Percentiles rank a stretch among this genome's conserved stretches.
Evolutionary conservation across 2,888 invertebrate species (phyloP).

Genomic region (Acanthopleura granulata): DNA sequence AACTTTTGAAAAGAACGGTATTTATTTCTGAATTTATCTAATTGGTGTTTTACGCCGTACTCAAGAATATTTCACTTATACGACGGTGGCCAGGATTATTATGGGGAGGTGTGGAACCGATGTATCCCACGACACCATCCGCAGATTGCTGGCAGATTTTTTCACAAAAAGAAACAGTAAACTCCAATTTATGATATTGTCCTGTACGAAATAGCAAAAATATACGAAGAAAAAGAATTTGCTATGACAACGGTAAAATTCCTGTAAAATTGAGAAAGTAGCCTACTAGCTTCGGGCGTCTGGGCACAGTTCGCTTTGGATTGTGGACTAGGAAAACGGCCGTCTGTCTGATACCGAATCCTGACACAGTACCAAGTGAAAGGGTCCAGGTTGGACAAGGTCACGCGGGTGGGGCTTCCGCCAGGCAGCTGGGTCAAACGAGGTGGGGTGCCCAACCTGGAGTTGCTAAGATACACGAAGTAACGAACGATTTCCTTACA

Average conservation of each 20-base stretch:
- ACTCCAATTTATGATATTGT: too few species aligned
- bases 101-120: too few species aligned
- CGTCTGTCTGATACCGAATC: constrained; percentile 48
- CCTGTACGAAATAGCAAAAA: too few species aligned
- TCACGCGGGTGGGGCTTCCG: constrained; percentile 35
- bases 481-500: constrained; percentile 22
- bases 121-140: too few species aligned
- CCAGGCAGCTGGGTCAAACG: constrained; percentile 31
- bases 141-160: too few species aligned
- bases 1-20: too few species aligned
- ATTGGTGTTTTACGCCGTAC: too few species aligned
- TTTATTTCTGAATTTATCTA: too few species aligned
- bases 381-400: constrained; percentile 48
- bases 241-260: too few species aligned
- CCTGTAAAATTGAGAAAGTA: not conserved
- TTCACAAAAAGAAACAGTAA: too few species aligned
- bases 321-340: constrained; percentile 43
- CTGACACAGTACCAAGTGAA: constrained; percentile 53
- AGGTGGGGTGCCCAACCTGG: constrained; percentile 17
- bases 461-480: constrained; percentile 19
- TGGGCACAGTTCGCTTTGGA: constrained; percentile 47
- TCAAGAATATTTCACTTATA: too few species aligned
- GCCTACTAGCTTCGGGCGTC: constrained; percentile 43
- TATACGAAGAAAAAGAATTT: not conserved
- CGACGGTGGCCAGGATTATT: too few species aligned